These are phyloP conservation scores for Zoroaster sp. DNA, from an alignment of 53 echinoderm and acorn worm species.

Conservation along the genomic window DNA sequence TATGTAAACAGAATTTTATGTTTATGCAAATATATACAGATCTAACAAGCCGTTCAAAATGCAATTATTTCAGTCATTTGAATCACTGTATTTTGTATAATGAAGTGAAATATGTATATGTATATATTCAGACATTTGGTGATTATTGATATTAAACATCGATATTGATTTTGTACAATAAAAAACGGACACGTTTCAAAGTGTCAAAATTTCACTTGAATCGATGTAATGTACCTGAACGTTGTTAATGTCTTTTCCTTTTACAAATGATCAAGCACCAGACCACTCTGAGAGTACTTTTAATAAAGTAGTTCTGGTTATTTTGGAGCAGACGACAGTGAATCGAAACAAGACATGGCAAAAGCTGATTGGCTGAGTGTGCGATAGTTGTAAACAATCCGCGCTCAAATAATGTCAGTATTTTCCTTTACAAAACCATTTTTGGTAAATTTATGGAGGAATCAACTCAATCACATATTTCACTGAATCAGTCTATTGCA, in stretches of 20 bases:
- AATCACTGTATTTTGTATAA: too few species aligned
- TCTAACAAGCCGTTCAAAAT: too few species aligned
- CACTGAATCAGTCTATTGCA: too few species aligned
- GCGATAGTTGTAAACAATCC: not conserved
- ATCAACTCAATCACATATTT: too few species aligned
- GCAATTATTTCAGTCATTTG: too few species aligned
- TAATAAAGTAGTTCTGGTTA: constrained; percentile 26
- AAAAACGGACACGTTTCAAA: not conserved
- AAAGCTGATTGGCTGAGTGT: constrained; percentile 62
- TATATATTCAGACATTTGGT: too few species aligned
- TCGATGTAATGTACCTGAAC: not conserved
- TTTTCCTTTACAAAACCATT: not conserved
- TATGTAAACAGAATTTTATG: too few species aligned
- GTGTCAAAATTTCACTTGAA: not conserved
- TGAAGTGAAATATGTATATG: too few species aligned
- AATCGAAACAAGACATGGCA: constrained; percentile 65
- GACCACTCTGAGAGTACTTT: too few species aligned
- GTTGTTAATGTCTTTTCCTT: not conserved
- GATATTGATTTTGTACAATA: too few species aligned
- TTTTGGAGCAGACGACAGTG: constrained; percentile 60
- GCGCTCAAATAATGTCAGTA: not conserved
- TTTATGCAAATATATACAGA: too few species aligned
- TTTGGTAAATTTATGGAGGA: not conserved
- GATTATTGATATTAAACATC: too few species aligned
- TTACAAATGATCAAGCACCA: not conserved